These are phyloP conservation scores for Tragelaphus buxtoni DNA, from an alignment of 2,113 vertebrate species.

Conservation along the genomic window DNA sequence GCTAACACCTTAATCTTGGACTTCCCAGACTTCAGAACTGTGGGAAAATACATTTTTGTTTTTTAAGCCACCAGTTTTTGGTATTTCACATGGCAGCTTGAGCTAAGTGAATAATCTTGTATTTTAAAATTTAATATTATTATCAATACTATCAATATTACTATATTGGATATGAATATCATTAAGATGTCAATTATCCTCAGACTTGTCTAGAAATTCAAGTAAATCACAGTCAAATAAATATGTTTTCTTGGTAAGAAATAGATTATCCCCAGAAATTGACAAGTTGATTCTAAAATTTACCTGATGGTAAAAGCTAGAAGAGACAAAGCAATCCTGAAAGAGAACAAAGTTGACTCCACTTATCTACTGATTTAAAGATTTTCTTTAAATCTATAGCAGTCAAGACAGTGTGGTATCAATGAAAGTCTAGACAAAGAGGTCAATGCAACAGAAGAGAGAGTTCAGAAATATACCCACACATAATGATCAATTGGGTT, in stretches of 20 bases:
- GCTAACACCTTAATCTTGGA: not conserved
- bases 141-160: not conserved
- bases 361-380: not conserved
- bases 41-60: not conserved
- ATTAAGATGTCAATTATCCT: not conserved
- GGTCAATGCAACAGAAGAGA: not conserved
- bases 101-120: not conserved
- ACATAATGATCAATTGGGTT: not conserved
- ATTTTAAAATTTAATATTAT: not conserved
- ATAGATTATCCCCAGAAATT: not conserved
- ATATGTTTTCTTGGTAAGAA: not conserved
- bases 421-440: not conserved
- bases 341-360: not conserved
- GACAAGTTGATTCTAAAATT: constrained; percentile 4
- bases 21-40: not conserved
- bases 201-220: not conserved
- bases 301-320: not conserved
- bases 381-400: not conserved
- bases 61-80: not conserved
- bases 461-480: not conserved
- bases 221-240: constrained; percentile 4
- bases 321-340: not conserved
- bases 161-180: not conserved
- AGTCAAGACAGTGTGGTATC: not conserved
- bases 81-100: not conserved